Evolutionary conservation across 1,140 invertebrate genomes (phyloP).

Genomic region (Pomacea maculata): DNA sequence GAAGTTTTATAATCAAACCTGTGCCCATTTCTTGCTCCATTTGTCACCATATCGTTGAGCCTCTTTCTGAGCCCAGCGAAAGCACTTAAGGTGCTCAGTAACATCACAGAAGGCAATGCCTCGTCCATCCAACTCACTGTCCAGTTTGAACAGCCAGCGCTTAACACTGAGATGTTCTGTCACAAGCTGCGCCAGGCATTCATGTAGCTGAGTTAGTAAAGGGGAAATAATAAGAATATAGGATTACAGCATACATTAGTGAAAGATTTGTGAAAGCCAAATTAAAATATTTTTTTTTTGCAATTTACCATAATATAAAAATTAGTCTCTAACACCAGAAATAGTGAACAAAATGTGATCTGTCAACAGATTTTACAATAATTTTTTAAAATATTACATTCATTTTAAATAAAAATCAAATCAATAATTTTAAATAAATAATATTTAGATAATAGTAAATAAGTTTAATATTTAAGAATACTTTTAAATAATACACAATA

Average conservation of each 20-base stretch:
- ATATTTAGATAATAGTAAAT: too few species aligned
- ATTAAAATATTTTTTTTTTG: too few species aligned
- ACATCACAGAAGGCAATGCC: conserved; percentile 64
- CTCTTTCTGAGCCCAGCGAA: conserved; percentile 63
- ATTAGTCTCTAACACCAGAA: too few species aligned
- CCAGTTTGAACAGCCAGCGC: conserved; percentile 64
- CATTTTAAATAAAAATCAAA: too few species aligned
- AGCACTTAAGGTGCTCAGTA: conserved; percentile 58
- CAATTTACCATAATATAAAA: too few species aligned
- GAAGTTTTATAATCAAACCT: conserved; percentile 40
- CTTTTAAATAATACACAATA: too few species aligned
- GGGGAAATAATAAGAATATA: not conserved
- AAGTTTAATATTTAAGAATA: too few species aligned
- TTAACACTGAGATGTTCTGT: conserved; percentile 62
- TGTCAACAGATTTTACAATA: too few species aligned
- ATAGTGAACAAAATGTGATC: too few species aligned
- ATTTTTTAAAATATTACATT: not conserved
- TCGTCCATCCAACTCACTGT: conserved; percentile 63
- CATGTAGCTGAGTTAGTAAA: conserved; percentile 57
- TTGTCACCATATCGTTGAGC: conserved; percentile 63
- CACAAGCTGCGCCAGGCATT: conserved; percentile 63
- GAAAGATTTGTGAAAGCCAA: too few species aligned
- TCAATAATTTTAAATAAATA: too few species aligned
- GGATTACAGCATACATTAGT: too few species aligned
- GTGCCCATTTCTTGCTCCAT: conserved; percentile 66